phyloP scores from a whole-genome alignment of 2,888 invertebrate species.

The Andrena praecox region DNA sequence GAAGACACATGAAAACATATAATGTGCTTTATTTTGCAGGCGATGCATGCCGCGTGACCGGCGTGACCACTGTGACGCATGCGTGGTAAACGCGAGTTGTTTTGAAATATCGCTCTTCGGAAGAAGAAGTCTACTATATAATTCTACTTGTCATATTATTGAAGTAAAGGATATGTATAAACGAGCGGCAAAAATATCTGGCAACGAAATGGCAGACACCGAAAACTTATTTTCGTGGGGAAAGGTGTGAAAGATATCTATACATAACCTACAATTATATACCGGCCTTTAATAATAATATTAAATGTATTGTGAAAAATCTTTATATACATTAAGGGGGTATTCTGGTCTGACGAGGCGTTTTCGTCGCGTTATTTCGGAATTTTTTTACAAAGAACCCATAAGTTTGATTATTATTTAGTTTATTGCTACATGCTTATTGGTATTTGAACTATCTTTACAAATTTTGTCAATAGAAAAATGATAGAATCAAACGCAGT shows the following conservation, averaged over 20 bases:
- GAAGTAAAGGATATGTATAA: slow-evolving; percentile 49
- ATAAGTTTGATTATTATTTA: no score
- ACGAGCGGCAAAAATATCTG: slow-evolving; percentile 68
- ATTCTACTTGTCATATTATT: slow-evolving; percentile 7
- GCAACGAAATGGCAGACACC: slow-evolving; percentile 58
- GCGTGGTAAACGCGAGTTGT: not conserved
- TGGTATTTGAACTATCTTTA: no score
- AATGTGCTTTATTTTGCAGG: no score
- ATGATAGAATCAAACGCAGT: no score
- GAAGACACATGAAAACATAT: no score
- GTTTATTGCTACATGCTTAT: no score
- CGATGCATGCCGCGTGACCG: not conserved
- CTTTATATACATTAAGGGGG: not conserved
- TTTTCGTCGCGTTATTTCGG: no score
- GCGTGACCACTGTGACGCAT: not conserved
- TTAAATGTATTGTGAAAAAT: not conserved
- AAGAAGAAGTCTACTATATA: not conserved
- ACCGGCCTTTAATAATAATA: not conserved
- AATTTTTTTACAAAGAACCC: no score
- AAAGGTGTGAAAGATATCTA: slow-evolving; percentile 30
- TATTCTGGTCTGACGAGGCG: no score
- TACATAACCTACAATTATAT: slow-evolving; percentile 17
- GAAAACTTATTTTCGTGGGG: slow-evolving; percentile 48
- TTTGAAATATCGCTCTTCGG: slow-evolving; percentile 4
- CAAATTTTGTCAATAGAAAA: no score